Evolutionary conservation across 2,888 invertebrate species (phyloP).

Genomic region (Drosophila rubida): DNA sequence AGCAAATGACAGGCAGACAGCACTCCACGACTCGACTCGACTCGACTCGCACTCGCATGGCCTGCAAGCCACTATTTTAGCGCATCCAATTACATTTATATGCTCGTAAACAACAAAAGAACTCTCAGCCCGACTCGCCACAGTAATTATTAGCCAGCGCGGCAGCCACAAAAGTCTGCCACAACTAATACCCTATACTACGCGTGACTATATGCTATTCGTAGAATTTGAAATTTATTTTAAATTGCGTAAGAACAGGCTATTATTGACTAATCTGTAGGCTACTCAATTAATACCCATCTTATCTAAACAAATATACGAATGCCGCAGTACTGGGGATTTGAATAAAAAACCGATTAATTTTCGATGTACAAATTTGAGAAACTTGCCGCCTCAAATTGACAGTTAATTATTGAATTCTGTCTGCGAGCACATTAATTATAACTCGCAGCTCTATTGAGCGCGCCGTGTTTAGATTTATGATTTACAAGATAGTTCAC

Average conservation of each 20-base stretch:
- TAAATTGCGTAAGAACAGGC: conserved; percentile 9
- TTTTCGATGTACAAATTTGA: conserved; percentile 44
- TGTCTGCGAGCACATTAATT: conserved; percentile 53
- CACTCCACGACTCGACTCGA: not conserved
- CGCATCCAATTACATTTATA: conserved; percentile 83
- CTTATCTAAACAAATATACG: conserved; percentile 52
- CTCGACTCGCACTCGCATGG: conserved; percentile 11
- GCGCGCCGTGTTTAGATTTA: conserved; percentile 54
- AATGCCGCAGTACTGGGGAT: conserved; percentile 8
- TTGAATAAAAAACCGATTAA: conserved; percentile 57
- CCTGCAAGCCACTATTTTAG: conserved; percentile 66
- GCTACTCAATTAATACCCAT: conserved; percentile 38
- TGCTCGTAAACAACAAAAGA: conserved; percentile 78
- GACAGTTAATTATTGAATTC: conserved; percentile 53
- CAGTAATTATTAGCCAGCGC: conserved; percentile 63
- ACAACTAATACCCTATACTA: conserved; percentile 1
- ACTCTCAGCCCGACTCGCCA: conserved; percentile 68
- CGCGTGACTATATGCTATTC: not conserved
- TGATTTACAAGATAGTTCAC: conserved; percentile 58
- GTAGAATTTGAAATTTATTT: not conserved
- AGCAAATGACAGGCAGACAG: conserved; percentile 43
- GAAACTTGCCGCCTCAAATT: conserved; percentile 40
- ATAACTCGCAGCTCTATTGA: conserved; percentile 15
- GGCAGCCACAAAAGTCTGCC: not conserved
- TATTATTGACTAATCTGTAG: conserved; percentile 23